Percentiles rank a stretch among this genome's conserved stretches.
phyloP scores from a whole-genome alignment of 2,113 vertebrate species.

The Lamprologus tigripictilis region DNA sequence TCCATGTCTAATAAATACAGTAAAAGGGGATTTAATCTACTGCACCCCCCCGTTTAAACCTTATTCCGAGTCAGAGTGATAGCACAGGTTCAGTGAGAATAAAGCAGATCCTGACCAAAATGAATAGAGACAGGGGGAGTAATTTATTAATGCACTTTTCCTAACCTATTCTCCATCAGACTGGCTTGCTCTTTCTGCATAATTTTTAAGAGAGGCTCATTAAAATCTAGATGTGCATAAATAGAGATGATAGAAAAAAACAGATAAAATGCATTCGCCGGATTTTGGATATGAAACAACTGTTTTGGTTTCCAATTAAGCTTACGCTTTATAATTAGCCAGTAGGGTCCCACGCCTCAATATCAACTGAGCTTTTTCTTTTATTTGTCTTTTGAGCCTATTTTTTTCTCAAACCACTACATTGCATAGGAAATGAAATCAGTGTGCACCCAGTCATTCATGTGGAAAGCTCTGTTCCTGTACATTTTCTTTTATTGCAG shows the following conservation, averaged over 20 bases:
- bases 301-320: conserved; percentile 66
- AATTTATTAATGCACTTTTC: conserved; percentile 61
- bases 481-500: conserved; percentile 56
- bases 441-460: conserved; percentile 44
- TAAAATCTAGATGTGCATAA: conserved; percentile 61
- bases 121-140: conserved; percentile 36
- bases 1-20: conserved; percentile 36
- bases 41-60: conserved; percentile 9
- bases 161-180: conserved; percentile 45
- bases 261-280: conserved; percentile 33
- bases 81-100: background rate
- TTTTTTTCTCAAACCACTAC: conserved; percentile 1
- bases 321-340: conserved; percentile 60
- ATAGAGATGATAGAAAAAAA: conserved; percentile 44
- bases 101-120: conserved; percentile 41
- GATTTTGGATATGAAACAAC: conserved; percentile 58
- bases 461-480: conserved; percentile 46
- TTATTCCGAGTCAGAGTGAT: conserved; percentile 14
- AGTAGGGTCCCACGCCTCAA: conserved; percentile 25
- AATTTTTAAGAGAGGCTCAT: conserved; percentile 57
- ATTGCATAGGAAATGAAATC: conserved; percentile 55
- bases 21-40: conserved; percentile 39
- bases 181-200: conserved; percentile 29
- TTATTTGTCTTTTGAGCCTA: background rate
- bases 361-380: background rate